phyloP scores from a whole-genome alignment of 2,113 vertebrate species.

The Perognathus longimembris region DNA sequence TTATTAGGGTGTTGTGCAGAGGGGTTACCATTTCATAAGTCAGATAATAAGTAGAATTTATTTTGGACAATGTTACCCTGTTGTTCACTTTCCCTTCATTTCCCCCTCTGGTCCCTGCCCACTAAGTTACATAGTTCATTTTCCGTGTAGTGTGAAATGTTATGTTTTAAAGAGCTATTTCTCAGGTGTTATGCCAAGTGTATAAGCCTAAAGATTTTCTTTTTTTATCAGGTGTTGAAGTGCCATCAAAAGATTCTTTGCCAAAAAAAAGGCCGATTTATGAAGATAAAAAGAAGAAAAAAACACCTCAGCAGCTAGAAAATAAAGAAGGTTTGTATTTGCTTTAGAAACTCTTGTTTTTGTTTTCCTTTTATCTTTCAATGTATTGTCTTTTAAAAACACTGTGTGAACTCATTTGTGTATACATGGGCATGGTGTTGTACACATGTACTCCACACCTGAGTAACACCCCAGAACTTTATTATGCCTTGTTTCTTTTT shows the following conservation, averaged over 20 bases:
- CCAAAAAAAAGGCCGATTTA: conserved; percentile 98
- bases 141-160: neutral
- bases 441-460: neutral
- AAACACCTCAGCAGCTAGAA: conserved; percentile 87
- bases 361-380: neutral
- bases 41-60: too few relatives aligned
- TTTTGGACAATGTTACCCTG: too few relatives aligned
- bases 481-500: neutral
- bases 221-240: conserved; percentile 92
- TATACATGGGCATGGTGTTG: too few relatives aligned
- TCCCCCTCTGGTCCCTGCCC: too few relatives aligned
- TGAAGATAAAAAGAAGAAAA: conserved; percentile 96
- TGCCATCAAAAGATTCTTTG: conserved; percentile 97
- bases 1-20: too few relatives aligned
- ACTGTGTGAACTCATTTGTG: neutral
- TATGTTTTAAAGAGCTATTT: conserved; percentile 7
- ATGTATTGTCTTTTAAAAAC: neutral
- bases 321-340: conserved; percentile 91
- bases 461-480: neutral
- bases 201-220: conserved; percentile 10
- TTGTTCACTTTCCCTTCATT: too few relatives aligned
- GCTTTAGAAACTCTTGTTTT: conserved; percentile 19
- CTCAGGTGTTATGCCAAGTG: neutral
- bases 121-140: too few relatives aligned
- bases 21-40: too few relatives aligned